These are phyloP conservation scores for Catonia carolina DNA, from an alignment of 2,888 invertebrate species.

Conservation along the genomic window DNA sequence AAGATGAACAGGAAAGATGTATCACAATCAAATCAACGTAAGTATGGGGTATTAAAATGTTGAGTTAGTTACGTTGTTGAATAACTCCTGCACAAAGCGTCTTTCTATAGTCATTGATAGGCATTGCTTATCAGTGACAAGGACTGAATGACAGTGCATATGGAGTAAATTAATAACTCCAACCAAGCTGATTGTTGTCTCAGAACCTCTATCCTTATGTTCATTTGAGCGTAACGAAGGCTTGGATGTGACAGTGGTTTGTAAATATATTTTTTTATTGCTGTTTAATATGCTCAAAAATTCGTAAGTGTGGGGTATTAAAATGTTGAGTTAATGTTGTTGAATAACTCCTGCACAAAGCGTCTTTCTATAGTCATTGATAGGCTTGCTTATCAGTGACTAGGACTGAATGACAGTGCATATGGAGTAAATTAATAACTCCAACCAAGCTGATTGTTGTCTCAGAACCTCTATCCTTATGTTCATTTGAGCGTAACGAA, in stretches of 20 bases:
- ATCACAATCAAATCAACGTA: slow-evolving; percentile 98
- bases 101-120: too few species aligned
- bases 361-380: neutral
- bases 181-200: neutral
- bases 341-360: neutral
- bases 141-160: slow-evolving; percentile 6
- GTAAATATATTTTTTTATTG: too few species aligned
- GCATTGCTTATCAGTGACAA: neutral
- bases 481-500: neutral
- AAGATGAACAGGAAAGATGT: slow-evolving; percentile 99
- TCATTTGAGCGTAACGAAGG: too few species aligned
- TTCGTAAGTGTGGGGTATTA: too few species aligned
- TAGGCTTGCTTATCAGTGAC: neutral
- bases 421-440: neutral
- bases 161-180: neutral
- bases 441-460: neutral
- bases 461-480: slow-evolving; percentile 7
- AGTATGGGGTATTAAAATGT: slow-evolving; percentile 7
- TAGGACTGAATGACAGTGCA: slow-evolving; percentile 4
- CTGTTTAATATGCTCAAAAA: neutral
- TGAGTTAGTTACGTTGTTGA: slow-evolving; percentile 43
- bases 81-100: neutral
- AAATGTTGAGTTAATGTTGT: too few species aligned
- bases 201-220: slow-evolving; percentile 6
- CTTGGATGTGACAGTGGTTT: too few species aligned